phyloP scores from a whole-genome alignment of 2,797 vertebrate species.

The Mionectes olivaceus region DNA sequence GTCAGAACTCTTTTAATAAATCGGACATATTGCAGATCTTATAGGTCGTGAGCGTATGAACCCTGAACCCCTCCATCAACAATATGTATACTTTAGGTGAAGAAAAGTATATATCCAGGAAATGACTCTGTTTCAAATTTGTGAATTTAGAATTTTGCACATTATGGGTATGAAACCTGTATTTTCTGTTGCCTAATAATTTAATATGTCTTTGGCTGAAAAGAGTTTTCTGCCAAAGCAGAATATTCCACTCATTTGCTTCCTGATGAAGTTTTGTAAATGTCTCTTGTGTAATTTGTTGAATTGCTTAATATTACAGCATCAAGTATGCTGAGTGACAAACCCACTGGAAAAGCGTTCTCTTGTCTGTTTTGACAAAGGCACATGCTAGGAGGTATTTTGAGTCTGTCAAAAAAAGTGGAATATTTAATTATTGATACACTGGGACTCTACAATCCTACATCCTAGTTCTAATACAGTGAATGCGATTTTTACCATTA shows the following conservation, averaged over 20 bases:
- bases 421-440: conserved; percentile 30
- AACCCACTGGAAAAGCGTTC: not conserved
- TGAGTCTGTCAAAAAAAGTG: conserved; percentile 7
- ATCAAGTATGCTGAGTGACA: not conserved
- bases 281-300: not conserved
- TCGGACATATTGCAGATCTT: too few species aligned
- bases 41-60: too few species aligned
- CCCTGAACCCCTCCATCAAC: too few species aligned
- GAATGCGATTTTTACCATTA: conserved; percentile 55
- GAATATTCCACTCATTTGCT: not conserved
- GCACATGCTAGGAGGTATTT: not conserved
- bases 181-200: not conserved
- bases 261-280: not conserved
- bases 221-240: not conserved
- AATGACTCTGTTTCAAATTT: not conserved
- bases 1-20: too few species aligned
- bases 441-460: not conserved
- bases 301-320: not conserved
- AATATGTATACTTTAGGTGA: not conserved
- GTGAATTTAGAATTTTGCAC: not conserved
- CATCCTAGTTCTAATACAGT: not conserved
- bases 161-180: not conserved
- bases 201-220: not conserved
- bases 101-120: not conserved
- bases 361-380: conserved; percentile 35